These are phyloP conservation scores for Australoheros scitulus DNA, from an alignment of 2,113 vertebrate genomes.

Conservation along the genomic window DNA sequence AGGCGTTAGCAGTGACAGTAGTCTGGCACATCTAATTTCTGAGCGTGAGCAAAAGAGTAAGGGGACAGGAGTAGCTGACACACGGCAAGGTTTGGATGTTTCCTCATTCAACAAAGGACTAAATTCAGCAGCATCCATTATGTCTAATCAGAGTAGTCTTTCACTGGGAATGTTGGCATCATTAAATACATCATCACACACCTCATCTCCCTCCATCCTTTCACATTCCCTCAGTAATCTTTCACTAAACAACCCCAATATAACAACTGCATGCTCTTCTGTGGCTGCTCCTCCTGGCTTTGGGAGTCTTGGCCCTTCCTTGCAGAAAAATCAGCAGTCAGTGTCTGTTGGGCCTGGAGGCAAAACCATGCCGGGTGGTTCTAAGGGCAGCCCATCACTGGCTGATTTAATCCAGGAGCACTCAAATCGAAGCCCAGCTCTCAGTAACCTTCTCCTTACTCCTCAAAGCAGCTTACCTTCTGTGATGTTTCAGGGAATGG, in stretches of 20 bases:
- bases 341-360: conserved; percentile 47
- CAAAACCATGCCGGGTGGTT: conserved; percentile 16
- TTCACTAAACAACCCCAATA: conserved; percentile 64
- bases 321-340: conserved; percentile 58
- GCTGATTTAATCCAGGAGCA: conserved; percentile 88
- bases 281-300: conserved; percentile 64
- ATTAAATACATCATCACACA: conserved; percentile 30
- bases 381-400: conserved; percentile 81
- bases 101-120: conserved; percentile 25
- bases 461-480: conserved; percentile 55
- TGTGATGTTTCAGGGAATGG: neutral
- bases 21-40: conserved; percentile 75
- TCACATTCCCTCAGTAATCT: conserved; percentile 76
- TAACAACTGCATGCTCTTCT: conserved; percentile 41
- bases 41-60: conserved; percentile 61
- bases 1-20: conserved; percentile 17
- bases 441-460: conserved; percentile 68
- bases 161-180: conserved; percentile 60
- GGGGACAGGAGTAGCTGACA: conserved; percentile 2
- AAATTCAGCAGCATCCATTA: conserved; percentile 24
- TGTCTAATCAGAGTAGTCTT: conserved; percentile 36
- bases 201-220: conserved; percentile 60
- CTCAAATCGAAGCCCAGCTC: conserved; percentile 73
- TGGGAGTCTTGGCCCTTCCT: conserved; percentile 70
- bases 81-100: neutral